Percentiles rank a stretch among this genome's conserved stretches.
Conservation (phyloP, 2,113 vertebrate genomes). For the Mionectes macconnelli region DNA sequence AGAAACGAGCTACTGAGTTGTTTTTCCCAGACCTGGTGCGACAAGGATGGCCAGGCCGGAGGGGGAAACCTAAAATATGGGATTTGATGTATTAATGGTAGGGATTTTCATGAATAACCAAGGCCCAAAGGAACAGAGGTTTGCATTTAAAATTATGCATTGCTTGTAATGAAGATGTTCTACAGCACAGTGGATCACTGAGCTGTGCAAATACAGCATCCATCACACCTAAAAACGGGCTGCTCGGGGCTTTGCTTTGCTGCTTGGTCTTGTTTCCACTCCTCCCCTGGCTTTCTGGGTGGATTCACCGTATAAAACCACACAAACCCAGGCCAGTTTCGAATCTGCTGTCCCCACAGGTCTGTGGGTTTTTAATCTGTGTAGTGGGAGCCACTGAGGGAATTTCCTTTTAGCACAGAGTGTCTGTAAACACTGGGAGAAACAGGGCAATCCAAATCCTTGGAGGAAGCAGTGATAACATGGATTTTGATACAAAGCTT, state of each 20-base stretch:
- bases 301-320: not conserved
- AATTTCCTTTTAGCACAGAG: not conserved
- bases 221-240: not conserved
- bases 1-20: not conserved
- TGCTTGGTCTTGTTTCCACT: not conserved
- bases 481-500: not conserved
- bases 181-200: not conserved
- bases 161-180: not conserved
- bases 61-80: not conserved
- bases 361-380: not conserved
- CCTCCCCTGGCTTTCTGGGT: not conserved
- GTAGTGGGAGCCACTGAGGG: not conserved
- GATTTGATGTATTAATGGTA: not conserved
- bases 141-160: not conserved
- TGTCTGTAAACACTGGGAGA: not conserved
- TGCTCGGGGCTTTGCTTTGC: not conserved
- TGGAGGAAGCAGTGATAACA: not conserved
- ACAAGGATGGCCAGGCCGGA: not conserved
- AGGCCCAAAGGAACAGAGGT: not conserved
- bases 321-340: accelerated
- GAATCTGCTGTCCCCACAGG: not conserved
- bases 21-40: not conserved
- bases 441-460: not conserved
- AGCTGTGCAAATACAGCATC: not conserved
- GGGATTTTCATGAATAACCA: not conserved